Base-by-base conservation (phyloP, 35 echinoderm and acorn worm species). In the Ophioderma brevispina region DNA sequence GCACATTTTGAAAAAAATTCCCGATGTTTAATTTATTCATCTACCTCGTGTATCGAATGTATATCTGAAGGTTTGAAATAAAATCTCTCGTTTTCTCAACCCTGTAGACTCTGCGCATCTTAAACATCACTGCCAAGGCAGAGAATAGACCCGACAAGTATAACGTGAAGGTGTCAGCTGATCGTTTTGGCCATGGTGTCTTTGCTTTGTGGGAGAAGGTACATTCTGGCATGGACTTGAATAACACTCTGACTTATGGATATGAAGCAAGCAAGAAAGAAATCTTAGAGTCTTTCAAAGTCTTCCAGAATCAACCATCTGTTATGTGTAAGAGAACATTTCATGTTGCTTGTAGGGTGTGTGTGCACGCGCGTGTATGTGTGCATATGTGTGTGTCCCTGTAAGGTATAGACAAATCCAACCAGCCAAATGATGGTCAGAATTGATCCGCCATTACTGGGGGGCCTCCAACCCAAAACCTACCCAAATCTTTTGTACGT, bases 241-340 rank as follows among this genome's bases (percentile, higher is more conserved):
- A 89, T 52, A 34, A 81, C 41, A 81, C 87, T 13, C 1, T 89
- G 25, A 80, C 49, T 14, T 36, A 52, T 25, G 87, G 78, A 19
- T 89, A 81, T 33, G 78, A 89, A 32, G 79, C 15, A 14, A 38
- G 23, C 11, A 77, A 55, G 19, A 89, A 89, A 39, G 32, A 34
- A 15, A 33, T 81, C 40, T 28, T 56, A 33, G 76, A 77, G 14
- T 30, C 50, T 34, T 89, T 89, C 35, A 49, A 89, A 23, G 21
- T 36, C 37, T 56, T 80, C 32, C 18, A 36, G 25, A 77, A 63
- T 33, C 79, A 39, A 32, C 81, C 81, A 52, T 35, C 42, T 64
- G 43, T 81, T 38, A 63, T 89, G 46, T 46, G 87, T 89, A 59
- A 89, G 87, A n/a, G n/a, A n/a, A n/a, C n/a, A n/a, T n/a, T n/a